Percentiles rank a stretch among this genome's conserved stretches.
These are phyloP conservation scores for Glaucopsyche alexis DNA, from an alignment of 2,888 invertebrate genomes.

Conservation along the genomic window DNA sequence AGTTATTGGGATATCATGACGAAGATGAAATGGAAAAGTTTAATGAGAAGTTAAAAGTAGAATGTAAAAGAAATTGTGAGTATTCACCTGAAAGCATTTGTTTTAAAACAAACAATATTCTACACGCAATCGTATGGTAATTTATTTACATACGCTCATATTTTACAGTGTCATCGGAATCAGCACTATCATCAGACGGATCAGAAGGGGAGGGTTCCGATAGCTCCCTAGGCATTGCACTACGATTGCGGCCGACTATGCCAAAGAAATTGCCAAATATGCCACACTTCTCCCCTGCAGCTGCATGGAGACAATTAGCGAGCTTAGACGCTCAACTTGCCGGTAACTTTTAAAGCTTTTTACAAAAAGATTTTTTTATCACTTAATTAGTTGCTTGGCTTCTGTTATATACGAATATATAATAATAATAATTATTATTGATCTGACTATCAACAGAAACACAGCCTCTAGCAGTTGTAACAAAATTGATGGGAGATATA, in stretches of 20 bases:
- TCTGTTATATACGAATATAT: background rate
- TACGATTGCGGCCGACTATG: constrained; percentile 87
- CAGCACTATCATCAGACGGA: constrained; percentile 76
- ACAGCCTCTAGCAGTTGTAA: constrained; percentile 66
- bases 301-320: constrained; percentile 89
- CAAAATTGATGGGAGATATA: constrained; percentile 72
- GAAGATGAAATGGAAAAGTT: constrained; percentile 72
- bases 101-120: no score
- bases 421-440: no score
- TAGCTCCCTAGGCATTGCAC: constrained; percentile 82
- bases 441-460: constrained; percentile 51
- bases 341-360: constrained; percentile 45
- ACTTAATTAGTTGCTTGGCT: background rate
- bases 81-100: background rate
- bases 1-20: constrained; percentile 65
- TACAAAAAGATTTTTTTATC: background rate
- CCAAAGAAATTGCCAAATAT: constrained; percentile 89
- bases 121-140: no score
- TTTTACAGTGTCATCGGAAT: constrained; percentile 74
- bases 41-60: constrained; percentile 62
- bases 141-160: background rate
- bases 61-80: constrained; percentile 67
- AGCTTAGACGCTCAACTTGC: constrained; percentile 78
- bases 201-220: constrained; percentile 74
- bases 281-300: constrained; percentile 89